phyloP scores from a whole-genome alignment of 2,113 vertebrate species.

The Petroica traversi region DNA sequence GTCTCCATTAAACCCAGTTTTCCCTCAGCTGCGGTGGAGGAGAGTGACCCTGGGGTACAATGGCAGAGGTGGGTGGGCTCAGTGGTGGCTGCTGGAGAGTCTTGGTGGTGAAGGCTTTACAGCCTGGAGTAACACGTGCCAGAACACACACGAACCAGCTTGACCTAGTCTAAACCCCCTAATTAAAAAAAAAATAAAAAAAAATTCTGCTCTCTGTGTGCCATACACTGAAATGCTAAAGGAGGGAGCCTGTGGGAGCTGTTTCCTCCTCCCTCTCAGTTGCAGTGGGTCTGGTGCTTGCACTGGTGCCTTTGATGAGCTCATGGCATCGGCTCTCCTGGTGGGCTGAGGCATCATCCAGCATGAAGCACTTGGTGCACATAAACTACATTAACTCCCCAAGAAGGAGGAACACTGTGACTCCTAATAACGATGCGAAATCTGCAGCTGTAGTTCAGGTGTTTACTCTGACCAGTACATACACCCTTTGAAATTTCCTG shows the following conservation, averaged over 20 bases:
- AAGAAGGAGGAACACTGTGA: background rate
- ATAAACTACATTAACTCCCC: background rate
- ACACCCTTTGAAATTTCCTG: background rate
- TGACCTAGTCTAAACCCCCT: background rate
- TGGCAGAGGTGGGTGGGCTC: background rate
- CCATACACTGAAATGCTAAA: background rate
- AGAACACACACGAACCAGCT: fast-evolving
- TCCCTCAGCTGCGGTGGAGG: background rate
- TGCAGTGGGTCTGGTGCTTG: background rate
- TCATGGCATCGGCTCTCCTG: fast-evolving
- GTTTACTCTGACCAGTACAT: background rate
- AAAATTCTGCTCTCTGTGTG: background rate
- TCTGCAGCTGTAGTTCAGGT: background rate
- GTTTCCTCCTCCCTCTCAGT: fast-evolving
- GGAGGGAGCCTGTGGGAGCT: background rate
- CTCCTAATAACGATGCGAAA: background rate
- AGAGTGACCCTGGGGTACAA: fast-evolving
- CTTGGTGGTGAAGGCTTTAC: background rate
- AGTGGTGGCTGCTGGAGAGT: background rate
- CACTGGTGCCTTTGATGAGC: fast-evolving
- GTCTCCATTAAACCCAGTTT: background rate
- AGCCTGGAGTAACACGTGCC: fast-evolving
- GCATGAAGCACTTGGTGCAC: background rate
- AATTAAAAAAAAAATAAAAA: background rate
- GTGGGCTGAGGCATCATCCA: background rate